phyloP scores from a whole-genome alignment of 2,113 vertebrate species.

The Atherinomorus stipes region DNA sequence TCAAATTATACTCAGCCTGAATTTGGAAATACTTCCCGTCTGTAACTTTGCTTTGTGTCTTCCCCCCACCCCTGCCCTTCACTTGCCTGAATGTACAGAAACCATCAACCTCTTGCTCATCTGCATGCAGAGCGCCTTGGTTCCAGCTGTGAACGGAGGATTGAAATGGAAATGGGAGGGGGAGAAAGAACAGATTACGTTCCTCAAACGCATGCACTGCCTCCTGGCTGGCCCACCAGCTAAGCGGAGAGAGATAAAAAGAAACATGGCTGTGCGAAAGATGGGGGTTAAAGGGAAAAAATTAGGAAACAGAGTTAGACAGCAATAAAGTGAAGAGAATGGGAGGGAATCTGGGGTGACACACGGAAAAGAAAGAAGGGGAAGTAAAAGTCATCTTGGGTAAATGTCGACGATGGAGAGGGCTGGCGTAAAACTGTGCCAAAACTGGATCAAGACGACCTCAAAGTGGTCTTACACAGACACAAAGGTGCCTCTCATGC shows the following conservation, averaged over 20 bases:
- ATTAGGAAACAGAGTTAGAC: slow-evolving; percentile 34
- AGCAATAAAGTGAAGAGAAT: slow-evolving; percentile 29
- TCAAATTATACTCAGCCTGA: slow-evolving; percentile 29
- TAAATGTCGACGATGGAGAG: slow-evolving; percentile 1
- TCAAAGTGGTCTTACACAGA: slow-evolving; percentile 30
- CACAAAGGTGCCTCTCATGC: slow-evolving; percentile 28
- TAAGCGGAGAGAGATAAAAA: slow-evolving; percentile 32
- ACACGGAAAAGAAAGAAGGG: background rate
- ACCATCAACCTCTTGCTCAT: slow-evolving; percentile 64
- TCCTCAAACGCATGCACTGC: slow-evolving; percentile 53
- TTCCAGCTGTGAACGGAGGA: slow-evolving; percentile 81
- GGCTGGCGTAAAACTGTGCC: slow-evolving; percentile 1
- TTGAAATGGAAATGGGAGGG: slow-evolving; percentile 82
- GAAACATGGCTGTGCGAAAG: slow-evolving; percentile 14
- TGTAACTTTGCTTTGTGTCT: slow-evolving; percentile 31
- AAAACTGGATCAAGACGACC: slow-evolving; percentile 8
- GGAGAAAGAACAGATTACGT: slow-evolving; percentile 67
- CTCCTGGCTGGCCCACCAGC: slow-evolving; percentile 69
- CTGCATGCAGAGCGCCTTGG: slow-evolving; percentile 70
- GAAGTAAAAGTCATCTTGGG: background rate
- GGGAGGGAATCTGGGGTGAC: slow-evolving; percentile 27
- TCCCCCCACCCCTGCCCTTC: slow-evolving; percentile 13
- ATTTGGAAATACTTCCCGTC: slow-evolving; percentile 12
- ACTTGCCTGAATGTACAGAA: slow-evolving; percentile 35
- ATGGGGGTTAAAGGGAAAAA: slow-evolving; percentile 21